A percentile compares a stretch with the other conserved stretches of the same genome.
phyloP scores from a whole-genome alignment of 2,888 invertebrate species.

The Altica lythri region DNA sequence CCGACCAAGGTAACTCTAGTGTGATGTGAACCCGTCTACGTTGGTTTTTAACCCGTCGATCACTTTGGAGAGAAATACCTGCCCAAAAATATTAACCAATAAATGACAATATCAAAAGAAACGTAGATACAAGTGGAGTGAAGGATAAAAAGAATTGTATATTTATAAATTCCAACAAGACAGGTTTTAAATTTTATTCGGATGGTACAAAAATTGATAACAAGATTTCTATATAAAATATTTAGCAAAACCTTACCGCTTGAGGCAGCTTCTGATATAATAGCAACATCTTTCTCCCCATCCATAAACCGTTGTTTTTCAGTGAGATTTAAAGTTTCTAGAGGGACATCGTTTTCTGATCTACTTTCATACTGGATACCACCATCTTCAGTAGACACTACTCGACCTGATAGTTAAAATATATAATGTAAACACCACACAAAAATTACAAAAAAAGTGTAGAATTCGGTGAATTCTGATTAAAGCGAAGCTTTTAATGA shows the following conservation, averaged over 20 bases:
- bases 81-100: neutral
- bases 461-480: too few species aligned
- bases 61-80: constrained; percentile 89
- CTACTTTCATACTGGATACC: constrained; percentile 95
- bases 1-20: constrained; percentile 97
- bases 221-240: too few species aligned
- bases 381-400: constrained; percentile 92
- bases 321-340: constrained; percentile 95
- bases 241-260: constrained; percentile 65
- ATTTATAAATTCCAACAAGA: too few species aligned
- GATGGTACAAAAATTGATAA: too few species aligned
- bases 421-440: too few species aligned
- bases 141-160: neutral
- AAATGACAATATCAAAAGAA: neutral
- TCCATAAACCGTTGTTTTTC: constrained; percentile 92
- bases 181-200: too few species aligned
- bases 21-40: constrained; percentile 96
- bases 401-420: too few species aligned
- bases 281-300: constrained; percentile 96
- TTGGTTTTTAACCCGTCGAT: constrained; percentile 91
- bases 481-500: too few species aligned
- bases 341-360: constrained; percentile 91
- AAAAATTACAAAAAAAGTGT: constrained; percentile 19
- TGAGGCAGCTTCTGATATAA: constrained; percentile 98
- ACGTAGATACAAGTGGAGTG: neutral